A percentile compares a stretch with the other conserved stretches of the same genome.
Conservation (phyloP, 30 jellyfish, hydroid and myxozoan species). For the Aurelia sp. region DNA sequence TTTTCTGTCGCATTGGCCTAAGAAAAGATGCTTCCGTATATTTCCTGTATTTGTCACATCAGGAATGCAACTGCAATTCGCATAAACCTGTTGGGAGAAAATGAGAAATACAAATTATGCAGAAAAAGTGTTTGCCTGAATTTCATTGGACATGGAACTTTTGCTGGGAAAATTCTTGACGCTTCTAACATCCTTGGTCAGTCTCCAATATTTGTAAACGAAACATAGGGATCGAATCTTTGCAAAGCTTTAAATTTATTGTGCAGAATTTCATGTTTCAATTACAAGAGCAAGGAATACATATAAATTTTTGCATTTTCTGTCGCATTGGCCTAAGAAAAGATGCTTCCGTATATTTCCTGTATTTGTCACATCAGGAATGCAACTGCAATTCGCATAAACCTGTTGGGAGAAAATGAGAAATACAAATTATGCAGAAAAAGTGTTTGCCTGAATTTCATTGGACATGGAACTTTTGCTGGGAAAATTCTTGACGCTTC, state of each 20-base stretch:
- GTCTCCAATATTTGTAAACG: no score
- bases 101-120: neutral
- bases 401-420: conserved; percentile 4
- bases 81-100: conserved; percentile 14
- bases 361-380: neutral
- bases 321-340: conserved; percentile 78
- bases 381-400: conserved; percentile 45
- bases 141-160: no score
- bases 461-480: no score
- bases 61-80: conserved; percentile 45
- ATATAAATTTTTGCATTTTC: conserved; percentile 80
- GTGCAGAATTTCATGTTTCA: no score
- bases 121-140: no score
- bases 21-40: conserved; percentile 1
- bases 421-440: neutral
- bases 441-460: no score
- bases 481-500: no score
- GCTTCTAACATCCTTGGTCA: no score
- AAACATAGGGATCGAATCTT: no score
- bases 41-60: neutral
- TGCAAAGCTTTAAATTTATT: no score
- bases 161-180: no score
- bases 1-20: conserved; percentile 84
- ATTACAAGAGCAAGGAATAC: conserved; percentile 64
- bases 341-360: conserved; percentile 1